Conservation (phyloP, 2,888 invertebrate species). For the Eupithecia subfuscata region DNA sequence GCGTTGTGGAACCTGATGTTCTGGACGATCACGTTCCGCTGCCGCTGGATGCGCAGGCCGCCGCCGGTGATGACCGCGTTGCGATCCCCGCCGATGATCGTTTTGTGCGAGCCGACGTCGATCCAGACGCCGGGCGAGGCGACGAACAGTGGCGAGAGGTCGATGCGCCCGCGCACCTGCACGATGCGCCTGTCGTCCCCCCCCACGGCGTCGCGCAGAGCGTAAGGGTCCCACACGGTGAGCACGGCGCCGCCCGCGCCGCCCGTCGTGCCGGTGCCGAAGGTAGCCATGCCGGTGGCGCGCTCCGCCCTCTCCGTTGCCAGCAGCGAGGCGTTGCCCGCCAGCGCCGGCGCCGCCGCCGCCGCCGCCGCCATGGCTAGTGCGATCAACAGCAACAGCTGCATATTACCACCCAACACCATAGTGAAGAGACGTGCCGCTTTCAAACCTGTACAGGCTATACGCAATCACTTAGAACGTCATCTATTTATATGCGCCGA, state of each 20-base stretch:
- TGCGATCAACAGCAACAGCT: conserved; percentile 5
- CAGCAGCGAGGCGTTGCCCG: conserved; percentile 19
- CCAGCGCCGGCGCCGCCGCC: neutral
- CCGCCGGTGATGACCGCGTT: conserved; percentile 37
- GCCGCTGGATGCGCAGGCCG: conserved; percentile 30
- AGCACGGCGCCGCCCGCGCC: conserved; percentile 35
- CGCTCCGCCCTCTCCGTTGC: neutral
- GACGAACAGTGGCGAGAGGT: conserved; percentile 31
- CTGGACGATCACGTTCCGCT: conserved; percentile 35
- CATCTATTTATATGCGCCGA: neutral
- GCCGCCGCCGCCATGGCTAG: neutral
- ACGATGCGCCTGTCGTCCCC: conserved; percentile 19
- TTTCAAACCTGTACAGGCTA: neutral
- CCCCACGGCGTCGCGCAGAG: conserved; percentile 31
- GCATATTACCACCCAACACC: neutral
- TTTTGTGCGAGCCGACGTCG: conserved; percentile 34
- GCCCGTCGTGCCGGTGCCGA: conserved; percentile 34
- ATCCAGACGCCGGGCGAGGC: conserved; percentile 37
- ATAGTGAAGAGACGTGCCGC: neutral
- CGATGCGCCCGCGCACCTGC: conserved; percentile 35
- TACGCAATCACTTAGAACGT: neutral
- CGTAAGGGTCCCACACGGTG: conserved; percentile 37
- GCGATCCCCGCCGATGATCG: conserved; percentile 34
- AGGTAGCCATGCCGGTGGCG: conserved; percentile 26
- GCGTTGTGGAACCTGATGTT: conserved; percentile 39